Evolutionary conservation across 1,140 invertebrate genomes (phyloP), one percentile per base, ranked within the genome.

Genomic region (Ceratina calcarata): DNA sequence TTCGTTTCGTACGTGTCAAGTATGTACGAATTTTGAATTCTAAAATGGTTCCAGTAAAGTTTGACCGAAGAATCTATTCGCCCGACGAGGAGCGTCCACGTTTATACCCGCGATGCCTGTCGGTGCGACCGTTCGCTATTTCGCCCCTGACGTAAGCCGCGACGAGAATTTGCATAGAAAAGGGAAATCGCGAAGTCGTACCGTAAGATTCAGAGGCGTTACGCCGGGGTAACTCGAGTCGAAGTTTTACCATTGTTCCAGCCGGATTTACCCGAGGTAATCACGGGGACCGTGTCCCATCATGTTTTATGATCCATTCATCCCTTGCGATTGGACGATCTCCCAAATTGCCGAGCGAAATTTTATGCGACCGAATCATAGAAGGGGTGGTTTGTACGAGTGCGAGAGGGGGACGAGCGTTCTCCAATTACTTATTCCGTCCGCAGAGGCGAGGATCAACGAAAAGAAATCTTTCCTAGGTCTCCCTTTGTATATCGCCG

Each of bases 231-330:
- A 45, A 45, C 37, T 45, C 37, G 32, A 10, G 32, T n/a, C 57
- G 20, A 49, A 72, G 32, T 72, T 72, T 49, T 24, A 49, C 70
- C 67, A 70, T 78, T 53, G 49, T 53, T 22, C 75, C 65, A 18
- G 27, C 32, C 24, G 22, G 58, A 64, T 57, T 32, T n/a, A 20
- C 13, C 20, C 12, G 16, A 78, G 76, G 76, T 72, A 78, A 78
- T 78, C 76, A 64, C 53, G 58, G 20, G 7, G 15, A 51, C 22
- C 57, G 24, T 70, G 76, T 62, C 60, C 69, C 69, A 62, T 64
- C 68, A 32, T 78, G 49, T 78, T 72, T 78, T 78, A 72, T 20
- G 68, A 78, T 53, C 68, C 68, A 64, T 78, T 71, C 58, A n/a
- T 64, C 68, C 68, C 68, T 16, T 10, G 60, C 68, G 76, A 78